Evolutionary conservation across 2,113 vertebrate genomes (phyloP).

Genomic region (Microtus montanus): DNA sequence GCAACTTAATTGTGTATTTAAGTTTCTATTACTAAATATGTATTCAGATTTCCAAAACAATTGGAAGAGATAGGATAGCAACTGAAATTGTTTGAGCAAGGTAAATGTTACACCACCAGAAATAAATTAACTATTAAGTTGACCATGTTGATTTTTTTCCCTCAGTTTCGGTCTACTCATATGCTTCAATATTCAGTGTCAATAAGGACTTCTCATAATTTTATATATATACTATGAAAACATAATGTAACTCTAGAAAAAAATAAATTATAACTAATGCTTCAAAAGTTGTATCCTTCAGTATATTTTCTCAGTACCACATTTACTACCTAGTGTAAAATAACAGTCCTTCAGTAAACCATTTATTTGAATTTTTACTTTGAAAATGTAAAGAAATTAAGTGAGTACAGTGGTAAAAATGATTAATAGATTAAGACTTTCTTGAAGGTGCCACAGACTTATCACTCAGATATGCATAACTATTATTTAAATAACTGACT

Average conservation of each 20-base stretch:
- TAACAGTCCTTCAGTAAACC: background rate
- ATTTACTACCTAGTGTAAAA: background rate
- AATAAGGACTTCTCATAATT: background rate
- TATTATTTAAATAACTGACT: background rate
- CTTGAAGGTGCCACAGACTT: background rate
- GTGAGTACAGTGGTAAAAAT: background rate
- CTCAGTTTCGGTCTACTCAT: background rate
- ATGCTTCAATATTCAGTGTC: background rate
- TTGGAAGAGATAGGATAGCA: background rate
- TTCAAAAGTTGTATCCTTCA: background rate
- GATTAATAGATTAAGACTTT: background rate
- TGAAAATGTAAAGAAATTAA: background rate
- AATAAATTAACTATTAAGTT: background rate
- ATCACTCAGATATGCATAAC: background rate
- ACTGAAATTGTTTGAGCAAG: background rate
- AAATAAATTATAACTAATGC: background rate
- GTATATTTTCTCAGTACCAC: background rate
- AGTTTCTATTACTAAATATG: background rate
- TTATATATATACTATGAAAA: background rate
- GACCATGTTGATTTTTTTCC: background rate
- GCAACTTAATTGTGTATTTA: background rate
- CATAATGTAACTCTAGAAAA: background rate
- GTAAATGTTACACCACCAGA: background rate
- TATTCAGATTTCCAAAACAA: background rate
- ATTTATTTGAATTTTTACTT: background rate